Evolutionary conservation across 2,888 invertebrate species (phyloP).

Genomic region (Smittia sp.): DNA sequence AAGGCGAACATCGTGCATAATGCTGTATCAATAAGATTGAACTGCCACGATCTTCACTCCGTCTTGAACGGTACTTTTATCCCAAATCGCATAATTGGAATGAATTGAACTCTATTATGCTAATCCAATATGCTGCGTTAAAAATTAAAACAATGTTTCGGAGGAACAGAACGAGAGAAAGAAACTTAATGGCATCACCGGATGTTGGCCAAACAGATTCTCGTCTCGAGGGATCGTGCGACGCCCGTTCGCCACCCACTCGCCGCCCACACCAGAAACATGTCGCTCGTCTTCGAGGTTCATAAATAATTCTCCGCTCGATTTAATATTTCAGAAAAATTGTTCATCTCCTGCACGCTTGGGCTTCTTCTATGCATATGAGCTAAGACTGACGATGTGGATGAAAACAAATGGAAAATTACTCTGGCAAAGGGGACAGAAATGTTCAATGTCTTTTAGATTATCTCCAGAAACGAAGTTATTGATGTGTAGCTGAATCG

Average conservation of each 20-base stretch:
- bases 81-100: slow-evolving; percentile 22
- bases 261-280: background rate
- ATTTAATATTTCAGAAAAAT: slow-evolving; percentile 16
- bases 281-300: background rate
- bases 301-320: slow-evolving; percentile 18
- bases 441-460: background rate
- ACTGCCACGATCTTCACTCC: background rate
- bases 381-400: too few species aligned
- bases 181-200: background rate
- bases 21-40: slow-evolving; percentile 12
- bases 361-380: too few species aligned
- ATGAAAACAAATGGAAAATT: slow-evolving; percentile 7
- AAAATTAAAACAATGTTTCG: slow-evolving; percentile 15
- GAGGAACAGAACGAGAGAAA: background rate
- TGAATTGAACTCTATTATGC: slow-evolving; percentile 23
- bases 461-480: slow-evolving; percentile 2
- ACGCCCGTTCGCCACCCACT: background rate
- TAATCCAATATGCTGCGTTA: slow-evolving; percentile 2
- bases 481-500: slow-evolving; percentile 3
- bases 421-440: background rate
- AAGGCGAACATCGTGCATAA: background rate
- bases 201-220: slow-evolving; percentile 14
- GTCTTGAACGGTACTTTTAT: background rate
- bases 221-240: background rate
- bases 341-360: background rate